Percentiles rank a stretch among this genome's conserved stretches.
These are phyloP conservation scores for Andrena bucephala DNA, from an alignment of 2,888 invertebrate species.

Conservation along the genomic window DNA sequence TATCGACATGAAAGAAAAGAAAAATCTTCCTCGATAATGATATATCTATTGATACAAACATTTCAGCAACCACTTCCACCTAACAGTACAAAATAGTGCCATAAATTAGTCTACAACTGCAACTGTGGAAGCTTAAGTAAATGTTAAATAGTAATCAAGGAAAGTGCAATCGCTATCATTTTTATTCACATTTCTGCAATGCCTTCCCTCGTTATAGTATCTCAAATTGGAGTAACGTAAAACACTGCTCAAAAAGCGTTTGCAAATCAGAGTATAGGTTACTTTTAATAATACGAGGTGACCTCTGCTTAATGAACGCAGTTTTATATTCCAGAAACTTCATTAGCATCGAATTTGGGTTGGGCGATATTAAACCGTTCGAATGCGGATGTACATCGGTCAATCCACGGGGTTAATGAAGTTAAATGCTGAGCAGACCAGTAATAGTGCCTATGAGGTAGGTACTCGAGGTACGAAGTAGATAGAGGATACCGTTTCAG, in stretches of 20 bases:
- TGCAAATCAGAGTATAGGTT: neutral
- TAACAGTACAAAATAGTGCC: no score
- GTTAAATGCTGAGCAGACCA: slow-evolving; percentile 47
- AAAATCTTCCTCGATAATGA: no score
- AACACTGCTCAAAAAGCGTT: slow-evolving; percentile 12
- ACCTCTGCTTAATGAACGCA: slow-evolving; percentile 19
- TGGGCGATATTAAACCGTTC: slow-evolving; percentile 23
- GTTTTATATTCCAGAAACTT: slow-evolving; percentile 29
- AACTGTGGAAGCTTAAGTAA: no score
- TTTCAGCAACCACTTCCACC: no score
- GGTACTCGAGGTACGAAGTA: slow-evolving; percentile 37
- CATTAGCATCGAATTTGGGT: slow-evolving; percentile 36
- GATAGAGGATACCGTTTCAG: slow-evolving; percentile 54
- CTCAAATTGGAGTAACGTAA: neutral
- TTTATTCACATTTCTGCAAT: neutral
- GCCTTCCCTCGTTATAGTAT: neutral
- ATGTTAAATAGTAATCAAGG: no score
- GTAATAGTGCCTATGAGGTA: slow-evolving; percentile 29
- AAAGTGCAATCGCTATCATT: neutral
- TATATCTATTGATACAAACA: no score
- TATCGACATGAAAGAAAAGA: no score
- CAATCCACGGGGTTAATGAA: slow-evolving; percentile 49
- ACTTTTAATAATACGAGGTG: neutral
- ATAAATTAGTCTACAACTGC: no score
- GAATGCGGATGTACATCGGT: slow-evolving; percentile 25